Base-by-base conservation (phyloP, 2,797 vertebrate genomes). In the Melanotaenia nigrans region DNA sequence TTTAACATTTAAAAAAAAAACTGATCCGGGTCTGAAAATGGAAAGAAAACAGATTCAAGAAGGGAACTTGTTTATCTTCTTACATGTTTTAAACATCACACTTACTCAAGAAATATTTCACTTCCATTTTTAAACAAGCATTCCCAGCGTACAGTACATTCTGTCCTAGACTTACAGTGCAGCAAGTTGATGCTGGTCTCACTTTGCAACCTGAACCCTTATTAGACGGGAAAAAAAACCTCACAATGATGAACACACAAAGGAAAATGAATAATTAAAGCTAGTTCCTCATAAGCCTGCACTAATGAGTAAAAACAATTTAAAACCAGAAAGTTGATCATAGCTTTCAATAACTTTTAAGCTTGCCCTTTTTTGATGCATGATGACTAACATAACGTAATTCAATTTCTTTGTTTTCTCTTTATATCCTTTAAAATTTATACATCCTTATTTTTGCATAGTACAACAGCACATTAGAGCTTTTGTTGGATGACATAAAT, bases 31-130 rank as follows among this genome's bases (percentile, higher is more conserved):
- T 68, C 22, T 61, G 42, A 45, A 45, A 45, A 45, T 2, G 16
- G 42, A 67, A 54, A 25, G 18, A 64, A 35, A 28, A 22, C 20
- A 65, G 22, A 8, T 78, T 78, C 25, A 70, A 70, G 62, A 20
- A 7, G 42, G 42, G 4, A 45, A 20, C 5, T 45, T 73, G 8
- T 40, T 36, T 10, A 53, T 54, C 20, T 33, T 57, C 0, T 58
- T 60, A 69, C 49, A 59, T 18, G 38, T 56, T 45, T 13, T 59
- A 67, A 32, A 47, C 47, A 32, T 35, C 60, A 58, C 35, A 28
- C 28, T 3, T 0, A 35, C 24, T 58, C 9, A n/a, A 11, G 14
- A 73, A 56, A 55, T 3, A 32, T 18, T 28, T 36, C 28, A 22
- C 35, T 57, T 12, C 25, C 16, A 9, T 18, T 5, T 2, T 1